Evolutionary conservation across 2,797 vertebrate species (phyloP), one percentile per base, ranked within the genome.

Genomic region (Manis javanica): DNA sequence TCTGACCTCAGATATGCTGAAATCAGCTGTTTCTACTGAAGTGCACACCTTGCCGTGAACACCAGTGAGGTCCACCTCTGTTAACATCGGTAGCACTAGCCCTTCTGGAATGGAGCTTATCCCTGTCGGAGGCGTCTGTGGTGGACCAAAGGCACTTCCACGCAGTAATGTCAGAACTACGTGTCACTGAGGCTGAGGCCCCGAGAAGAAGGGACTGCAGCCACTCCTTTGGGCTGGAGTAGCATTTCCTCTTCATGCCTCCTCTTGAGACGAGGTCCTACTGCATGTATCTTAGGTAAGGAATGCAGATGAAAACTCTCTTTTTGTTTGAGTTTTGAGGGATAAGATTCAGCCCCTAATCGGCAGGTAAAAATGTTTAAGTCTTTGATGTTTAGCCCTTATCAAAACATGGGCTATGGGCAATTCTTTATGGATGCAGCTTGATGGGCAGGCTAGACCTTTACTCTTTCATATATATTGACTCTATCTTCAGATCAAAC

Each of bases 331-430:
- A 86, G 24, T 74, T 16, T 49, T 84, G 55, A 91, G 12, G 34
- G 12, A 71, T 57, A 59, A 16, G 24, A 92, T 42, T 87, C 51
- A 49, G 18, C n/a, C 51, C 66, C 66, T 87, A 63, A 74, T 64
- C 29, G 14, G n/a, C 46, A 91, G 51, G 82, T 79, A 81, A 82
- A 91, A 94, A 75, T 92, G 53, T 69, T 83, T 69, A 77, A 23
- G 13, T 93, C 59, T 68, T 59, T 79, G 12, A 31, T 68, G n/a
- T 77, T 72, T 78, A 90, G 91, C 81, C 37, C n/a, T 83, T 59
- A 82, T 85, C 66, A 85, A 82, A 96, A 79, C 21, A 8, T 14
- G 13, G 3, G 2, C 39, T 64, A 1, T 90, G 37, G 34, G 10
- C 24, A 97, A 66, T 59, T 96, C 21, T 88, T 69, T 95, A 34